Evolutionary conservation across 1,140 invertebrate genomes (phyloP).

Genomic region (Saccostrea echinata): DNA sequence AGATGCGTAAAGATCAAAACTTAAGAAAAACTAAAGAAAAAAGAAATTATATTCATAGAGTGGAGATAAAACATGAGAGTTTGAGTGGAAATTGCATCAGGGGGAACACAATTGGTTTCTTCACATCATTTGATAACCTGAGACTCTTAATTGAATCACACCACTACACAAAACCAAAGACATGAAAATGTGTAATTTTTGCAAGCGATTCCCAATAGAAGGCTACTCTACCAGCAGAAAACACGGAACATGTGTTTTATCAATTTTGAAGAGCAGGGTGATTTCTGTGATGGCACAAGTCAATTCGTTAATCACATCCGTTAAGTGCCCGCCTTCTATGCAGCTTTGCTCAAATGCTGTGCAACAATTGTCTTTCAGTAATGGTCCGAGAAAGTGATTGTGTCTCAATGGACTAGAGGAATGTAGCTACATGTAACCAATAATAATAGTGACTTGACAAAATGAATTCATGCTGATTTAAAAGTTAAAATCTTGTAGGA

Average conservation of each 20-base stretch:
- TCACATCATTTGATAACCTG: constrained; percentile 32
- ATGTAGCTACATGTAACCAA: not conserved
- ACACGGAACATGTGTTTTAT: constrained; percentile 42
- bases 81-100: constrained; percentile 36
- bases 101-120: constrained; percentile 30
- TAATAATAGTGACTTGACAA: not conserved
- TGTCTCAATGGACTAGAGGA: constrained; percentile 18
- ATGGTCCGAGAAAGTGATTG: constrained; percentile 20
- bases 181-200: constrained; percentile 25
- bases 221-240: constrained; percentile 30
- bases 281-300: constrained; percentile 43
- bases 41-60: constrained; percentile 22
- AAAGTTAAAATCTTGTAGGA: not conserved
- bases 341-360: constrained; percentile 20
- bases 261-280: constrained; percentile 38
- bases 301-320: constrained; percentile 42
- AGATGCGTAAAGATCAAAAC: constrained; percentile 16
- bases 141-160: constrained; percentile 35
- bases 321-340: constrained; percentile 30
- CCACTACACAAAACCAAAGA: constrained; percentile 36
- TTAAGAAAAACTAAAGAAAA: constrained; percentile 6
- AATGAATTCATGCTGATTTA: not conserved
- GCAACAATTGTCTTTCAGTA: constrained; percentile 36
- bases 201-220: constrained; percentile 35
- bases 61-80: not conserved